phyloP scores from a whole-genome alignment of 2,797 vertebrate species.

The Coregonus ussuriensis region DNA sequence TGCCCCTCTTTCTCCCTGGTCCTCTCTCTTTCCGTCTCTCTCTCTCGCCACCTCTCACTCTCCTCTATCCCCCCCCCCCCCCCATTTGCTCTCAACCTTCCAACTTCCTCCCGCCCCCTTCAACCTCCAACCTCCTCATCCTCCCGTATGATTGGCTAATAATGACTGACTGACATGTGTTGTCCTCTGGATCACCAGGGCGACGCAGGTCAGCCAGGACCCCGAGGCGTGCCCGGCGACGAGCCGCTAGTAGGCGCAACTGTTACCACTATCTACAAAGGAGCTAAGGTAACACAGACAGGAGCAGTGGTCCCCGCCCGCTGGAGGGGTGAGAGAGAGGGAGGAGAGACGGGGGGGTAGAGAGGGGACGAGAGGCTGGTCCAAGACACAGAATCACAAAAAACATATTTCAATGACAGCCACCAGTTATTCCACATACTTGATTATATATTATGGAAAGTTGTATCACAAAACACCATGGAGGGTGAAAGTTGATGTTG shows the following conservation, averaged over 20 bases:
- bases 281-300: constrained; percentile 77
- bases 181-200: constrained; percentile 74
- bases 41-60: neutral
- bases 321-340: constrained; percentile 17
- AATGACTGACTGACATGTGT: constrained; percentile 62
- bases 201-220: constrained; percentile 76
- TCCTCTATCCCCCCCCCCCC: neutral
- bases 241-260: constrained; percentile 59
- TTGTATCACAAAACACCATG: too few species aligned
- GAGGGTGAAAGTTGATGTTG: too few species aligned
- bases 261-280: constrained; percentile 81
- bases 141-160: constrained; percentile 55
- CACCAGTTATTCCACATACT: neutral
- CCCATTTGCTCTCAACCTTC: neutral
- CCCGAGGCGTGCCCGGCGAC: constrained; percentile 71
- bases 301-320: constrained; percentile 47
- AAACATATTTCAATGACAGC: neutral
- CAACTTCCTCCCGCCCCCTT: neutral
- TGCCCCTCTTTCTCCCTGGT: neutral
- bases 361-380: constrained; percentile 26
- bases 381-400: neutral
- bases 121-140: constrained; percentile 1
- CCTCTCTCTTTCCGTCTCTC: neutral
- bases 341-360: neutral
- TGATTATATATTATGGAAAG: too few species aligned